Percentiles rank a stretch among this genome's conserved stretches.
Evolutionary conservation across 2,797 vertebrate species (phyloP).

Genomic region (Hydrocynus forskahlii): DNA sequence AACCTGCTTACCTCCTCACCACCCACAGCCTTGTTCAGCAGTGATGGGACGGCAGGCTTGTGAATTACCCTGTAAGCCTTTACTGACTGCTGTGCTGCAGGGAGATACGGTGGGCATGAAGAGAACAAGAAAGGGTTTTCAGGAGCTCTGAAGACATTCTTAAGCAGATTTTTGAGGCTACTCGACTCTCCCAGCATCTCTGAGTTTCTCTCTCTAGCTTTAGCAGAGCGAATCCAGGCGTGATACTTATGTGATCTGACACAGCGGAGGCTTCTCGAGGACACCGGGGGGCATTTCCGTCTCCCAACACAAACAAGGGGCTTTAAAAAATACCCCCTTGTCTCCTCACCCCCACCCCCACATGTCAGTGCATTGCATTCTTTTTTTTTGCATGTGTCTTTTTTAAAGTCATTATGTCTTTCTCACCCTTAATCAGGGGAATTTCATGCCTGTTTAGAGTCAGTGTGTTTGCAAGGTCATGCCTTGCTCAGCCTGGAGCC

Average conservation of each 20-base stretch:
- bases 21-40: background rate
- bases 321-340: background rate
- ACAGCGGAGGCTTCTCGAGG: conserved; percentile 65
- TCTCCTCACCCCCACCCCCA: background rate
- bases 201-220: background rate
- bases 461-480: background rate
- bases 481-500: background rate
- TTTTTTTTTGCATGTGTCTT: background rate
- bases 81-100: background rate
- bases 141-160: background rate
- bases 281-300: conserved; percentile 60
- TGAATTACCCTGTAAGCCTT: background rate
- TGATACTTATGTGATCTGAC: conserved; percentile 66
- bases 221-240: background rate
- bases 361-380: background rate
- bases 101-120: background rate
- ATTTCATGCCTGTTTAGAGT: conserved; percentile 1
- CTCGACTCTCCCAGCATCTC: background rate
- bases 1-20: conserved; percentile 44
- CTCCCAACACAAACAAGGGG: background rate
- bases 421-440: background rate
- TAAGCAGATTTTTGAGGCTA: background rate
- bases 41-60: background rate
- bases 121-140: background rate
- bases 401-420: background rate